Percentiles rank a stretch among this genome's conserved stretches.
Evolutionary conservation across 2,797 vertebrate genomes (phyloP).

Genomic region (Calcarius lapponicus): DNA sequence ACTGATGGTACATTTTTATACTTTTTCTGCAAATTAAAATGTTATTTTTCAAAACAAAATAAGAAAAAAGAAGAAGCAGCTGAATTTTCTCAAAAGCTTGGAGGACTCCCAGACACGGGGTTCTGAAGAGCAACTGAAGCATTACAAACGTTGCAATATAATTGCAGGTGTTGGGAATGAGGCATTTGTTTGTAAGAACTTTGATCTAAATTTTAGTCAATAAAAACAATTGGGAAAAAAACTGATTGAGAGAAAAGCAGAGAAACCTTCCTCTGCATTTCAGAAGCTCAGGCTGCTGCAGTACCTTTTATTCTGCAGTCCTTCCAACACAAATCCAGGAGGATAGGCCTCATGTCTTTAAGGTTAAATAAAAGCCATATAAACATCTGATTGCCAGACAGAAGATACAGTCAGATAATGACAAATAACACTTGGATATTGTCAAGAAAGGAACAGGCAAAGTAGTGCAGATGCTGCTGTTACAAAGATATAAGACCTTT

Average conservation of each 20-base stretch:
- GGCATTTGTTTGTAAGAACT: constrained; percentile 26
- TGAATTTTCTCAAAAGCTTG: background rate
- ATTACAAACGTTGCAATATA: background rate
- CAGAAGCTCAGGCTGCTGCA: background rate
- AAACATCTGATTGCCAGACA: constrained; percentile 52
- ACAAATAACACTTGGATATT: constrained; percentile 24
- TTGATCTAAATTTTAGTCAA: constrained; percentile 26
- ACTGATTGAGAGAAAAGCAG: background rate
- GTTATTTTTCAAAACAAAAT: background rate
- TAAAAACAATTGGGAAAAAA: constrained; percentile 16
- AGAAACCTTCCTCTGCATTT: background rate
- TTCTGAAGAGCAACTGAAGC: background rate
- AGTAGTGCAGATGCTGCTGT: background rate
- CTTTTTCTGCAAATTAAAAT: background rate
- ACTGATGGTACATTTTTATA: background rate
- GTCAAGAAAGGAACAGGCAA: background rate
- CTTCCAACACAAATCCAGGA: background rate
- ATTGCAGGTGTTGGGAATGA: constrained; percentile 39
- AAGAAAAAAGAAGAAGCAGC: background rate
- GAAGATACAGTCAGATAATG: constrained; percentile 14
- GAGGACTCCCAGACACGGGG: background rate
- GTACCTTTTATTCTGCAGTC: constrained; percentile 1
- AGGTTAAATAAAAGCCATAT: background rate
- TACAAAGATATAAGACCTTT: constrained; percentile 28
- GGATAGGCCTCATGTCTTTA: background rate